Evolutionary conservation across 64 coral and sea anemone species (phyloP).

Genomic region (Pocillopora damicornis): DNA sequence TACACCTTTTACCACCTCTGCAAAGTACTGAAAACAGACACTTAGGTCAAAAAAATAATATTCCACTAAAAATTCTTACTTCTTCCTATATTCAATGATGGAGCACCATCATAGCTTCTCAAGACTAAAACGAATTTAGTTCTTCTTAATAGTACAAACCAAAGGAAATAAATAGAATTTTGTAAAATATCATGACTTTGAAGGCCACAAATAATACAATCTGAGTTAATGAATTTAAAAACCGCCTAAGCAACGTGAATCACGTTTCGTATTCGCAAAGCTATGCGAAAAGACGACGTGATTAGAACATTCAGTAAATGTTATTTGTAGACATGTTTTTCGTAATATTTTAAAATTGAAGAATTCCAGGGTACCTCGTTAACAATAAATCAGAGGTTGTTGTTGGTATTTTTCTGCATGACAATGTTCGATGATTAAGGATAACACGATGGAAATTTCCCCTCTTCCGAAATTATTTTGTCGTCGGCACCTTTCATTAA

Average conservation of each 20-base stretch:
- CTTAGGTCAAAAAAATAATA: not conserved
- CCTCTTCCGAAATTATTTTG: not conserved
- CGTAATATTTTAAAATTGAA: not conserved
- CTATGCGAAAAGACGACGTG: not conserved
- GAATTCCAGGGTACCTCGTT: too few relatives aligned
- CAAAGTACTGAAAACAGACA: not conserved
- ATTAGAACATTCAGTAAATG: not conserved
- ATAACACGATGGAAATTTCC: not conserved
- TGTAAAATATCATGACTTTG: not conserved
- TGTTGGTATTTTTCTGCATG: not conserved
- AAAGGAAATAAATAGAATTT: not conserved
- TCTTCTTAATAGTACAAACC: not conserved
- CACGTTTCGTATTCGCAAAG: conserved; percentile 4
- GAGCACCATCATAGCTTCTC: not conserved
- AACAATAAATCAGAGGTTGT: not conserved
- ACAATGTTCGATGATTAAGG: not conserved
- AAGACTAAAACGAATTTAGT: not conserved
- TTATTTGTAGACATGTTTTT: not conserved
- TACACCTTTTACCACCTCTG: not conserved
- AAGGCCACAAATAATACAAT: not conserved
- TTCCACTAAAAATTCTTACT: not conserved
- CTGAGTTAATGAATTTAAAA: conserved; percentile 8
- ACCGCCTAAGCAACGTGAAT: not conserved
- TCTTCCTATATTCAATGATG: not conserved
- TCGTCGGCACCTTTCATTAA: not conserved